These are phyloP conservation scores for Megalops atlanticus DNA, from an alignment of 2,113 vertebrate species.

Conservation along the genomic window DNA sequence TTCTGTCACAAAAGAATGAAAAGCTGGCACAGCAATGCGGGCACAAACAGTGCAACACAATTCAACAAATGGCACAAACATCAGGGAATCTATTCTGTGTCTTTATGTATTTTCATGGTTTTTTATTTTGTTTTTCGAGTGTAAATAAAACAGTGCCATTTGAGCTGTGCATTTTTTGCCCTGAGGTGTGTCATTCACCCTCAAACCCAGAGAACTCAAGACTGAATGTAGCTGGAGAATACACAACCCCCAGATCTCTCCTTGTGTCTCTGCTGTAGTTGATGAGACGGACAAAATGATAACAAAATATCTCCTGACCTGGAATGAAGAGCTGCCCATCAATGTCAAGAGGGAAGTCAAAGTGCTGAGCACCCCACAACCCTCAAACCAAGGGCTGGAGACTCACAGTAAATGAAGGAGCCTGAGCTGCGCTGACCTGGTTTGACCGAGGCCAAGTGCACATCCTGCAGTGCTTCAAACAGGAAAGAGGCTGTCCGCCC, in stretches of 20 bases:
- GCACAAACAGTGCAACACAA: not conserved
- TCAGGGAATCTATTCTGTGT: not conserved
- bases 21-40: not conserved
- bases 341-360: too few relatives aligned
- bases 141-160: too few relatives aligned
- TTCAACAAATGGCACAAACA: not conserved
- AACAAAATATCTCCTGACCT: too few relatives aligned
- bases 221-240: too few relatives aligned
- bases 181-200: not conserved
- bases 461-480: not conserved
- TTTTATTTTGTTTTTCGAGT: not conserved
- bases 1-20: not conserved
- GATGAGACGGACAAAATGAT: too few relatives aligned
- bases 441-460: not conserved
- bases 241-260: not conserved
- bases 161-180: not conserved
- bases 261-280: too few relatives aligned
- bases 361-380: too few relatives aligned
- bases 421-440: not conserved
- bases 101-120: not conserved
- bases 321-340: too few relatives aligned
- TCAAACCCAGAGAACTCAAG: not conserved
- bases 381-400: not conserved
- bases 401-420: not conserved
- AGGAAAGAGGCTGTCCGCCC: slow-evolving; percentile 27